Base-by-base conservation (phyloP, 1,140 invertebrate species). In the Papilio xuthus region DNA sequence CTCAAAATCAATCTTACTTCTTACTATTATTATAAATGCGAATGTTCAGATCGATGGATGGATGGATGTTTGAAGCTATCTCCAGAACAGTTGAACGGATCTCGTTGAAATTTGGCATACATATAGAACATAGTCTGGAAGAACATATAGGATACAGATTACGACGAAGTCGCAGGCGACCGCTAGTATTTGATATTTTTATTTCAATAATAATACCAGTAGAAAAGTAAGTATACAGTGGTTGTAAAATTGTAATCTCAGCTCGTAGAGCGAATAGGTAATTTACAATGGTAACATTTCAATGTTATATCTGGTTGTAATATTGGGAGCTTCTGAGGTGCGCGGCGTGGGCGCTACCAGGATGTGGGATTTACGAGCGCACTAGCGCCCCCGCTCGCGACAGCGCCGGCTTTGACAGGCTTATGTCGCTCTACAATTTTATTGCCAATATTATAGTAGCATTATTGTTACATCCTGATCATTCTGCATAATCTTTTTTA, bases 261-360 rank as follows among this genome's bases (percentile, higher is more conserved):
- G 23, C 4, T 63, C 60, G 12, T 41, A 20, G 53, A 63, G 23
- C 8, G 28, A 60, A 42, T 76, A 76, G 50, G 74, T 37, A 60
- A 75, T 75, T n/a, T n/a, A n/a, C n/a, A 28, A 76, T 76, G 53
- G 63, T n/a, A n/a, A n/a, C n/a, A n/a, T n/a, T n/a, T n/a, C n/a
- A 83, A 78, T 82, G 80, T 88, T 88, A 87, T 85, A 82, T 82
- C 85, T 79, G 83, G 81, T 85, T 86, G n/a, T 76, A 41, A 41
- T 89, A 86, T 87, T 87, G 85, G 82, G 79, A 81, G 89, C 90
- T 89, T 83, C 89, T 88, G 90, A 86, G 85, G 87, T 89, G 86
- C 85, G 89, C 89, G 82, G 86, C 87, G 89, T 92, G 85, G 89
- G 86, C 86, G 88, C 85, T 86, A 85, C 85, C 84, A 80, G 73